Evolutionary conservation across 1,140 invertebrate species (phyloP).

Genomic region (Hylyphantes graminicola): DNA sequence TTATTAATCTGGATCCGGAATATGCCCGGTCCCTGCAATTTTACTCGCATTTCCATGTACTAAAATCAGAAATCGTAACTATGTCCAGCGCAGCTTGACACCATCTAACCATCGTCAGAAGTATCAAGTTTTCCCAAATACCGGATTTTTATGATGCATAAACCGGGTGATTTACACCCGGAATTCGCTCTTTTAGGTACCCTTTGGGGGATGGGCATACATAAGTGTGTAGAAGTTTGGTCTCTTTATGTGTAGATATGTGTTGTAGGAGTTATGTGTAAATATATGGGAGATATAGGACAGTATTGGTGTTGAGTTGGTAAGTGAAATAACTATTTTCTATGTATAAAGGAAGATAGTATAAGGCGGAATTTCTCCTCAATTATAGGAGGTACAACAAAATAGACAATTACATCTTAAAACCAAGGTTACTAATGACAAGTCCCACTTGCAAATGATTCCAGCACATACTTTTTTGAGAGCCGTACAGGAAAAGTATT

Average conservation of each 20-base stretch:
- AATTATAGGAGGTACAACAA: background rate
- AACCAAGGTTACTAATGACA: too few species aligned
- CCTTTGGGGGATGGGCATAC: slow-evolving; percentile 21
- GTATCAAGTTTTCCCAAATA: slow-evolving; percentile 32
- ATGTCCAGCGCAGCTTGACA: slow-evolving; percentile 33
- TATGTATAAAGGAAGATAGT: background rate
- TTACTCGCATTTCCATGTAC: slow-evolving; percentile 45
- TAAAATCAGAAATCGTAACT: slow-evolving; percentile 52
- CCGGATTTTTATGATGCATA: slow-evolving; percentile 50
- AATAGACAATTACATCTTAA: background rate
- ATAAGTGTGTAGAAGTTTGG: slow-evolving; percentile 36
- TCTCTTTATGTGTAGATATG: slow-evolving; percentile 5
- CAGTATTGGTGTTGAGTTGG: background rate
- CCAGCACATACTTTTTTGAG: too few species aligned
- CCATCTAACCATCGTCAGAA: slow-evolving; percentile 37
- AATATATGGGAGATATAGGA: background rate
- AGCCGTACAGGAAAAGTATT: too few species aligned
- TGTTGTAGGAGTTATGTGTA: slow-evolving; percentile 8
- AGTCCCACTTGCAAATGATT: too few species aligned
- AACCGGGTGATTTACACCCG: slow-evolving; percentile 50
- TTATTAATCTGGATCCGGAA: slow-evolving; percentile 52
- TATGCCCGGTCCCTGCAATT: slow-evolving; percentile 20
- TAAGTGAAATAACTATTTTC: background rate
- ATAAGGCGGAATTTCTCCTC: background rate
- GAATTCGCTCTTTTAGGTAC: slow-evolving; percentile 25